A percentile compares a stretch with the other conserved stretches of the same genome.
Evolutionary conservation across 2,113 vertebrate species (phyloP).

Genomic region (Electrona antarctica): DNA sequence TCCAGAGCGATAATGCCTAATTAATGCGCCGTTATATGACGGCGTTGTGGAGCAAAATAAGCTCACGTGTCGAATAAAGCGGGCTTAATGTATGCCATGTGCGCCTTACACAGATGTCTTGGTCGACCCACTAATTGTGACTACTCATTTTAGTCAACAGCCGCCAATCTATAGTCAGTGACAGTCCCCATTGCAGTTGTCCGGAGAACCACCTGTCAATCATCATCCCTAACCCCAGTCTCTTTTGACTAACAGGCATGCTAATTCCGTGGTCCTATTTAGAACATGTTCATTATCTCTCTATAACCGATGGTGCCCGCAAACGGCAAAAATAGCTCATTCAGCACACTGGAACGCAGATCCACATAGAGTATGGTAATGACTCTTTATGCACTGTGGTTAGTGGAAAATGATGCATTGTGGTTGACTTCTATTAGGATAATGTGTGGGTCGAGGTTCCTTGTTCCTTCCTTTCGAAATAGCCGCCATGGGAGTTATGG

Average conservation of each 20-base stretch:
- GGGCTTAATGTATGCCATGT: constrained; percentile 17
- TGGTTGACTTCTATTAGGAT: constrained; percentile 24
- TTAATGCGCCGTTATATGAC: no score
- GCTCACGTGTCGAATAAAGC: no score
- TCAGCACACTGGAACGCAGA: constrained; percentile 29
- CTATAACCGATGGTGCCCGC: constrained; percentile 22
- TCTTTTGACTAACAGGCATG: constrained; percentile 42
- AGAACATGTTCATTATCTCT: constrained; percentile 41
- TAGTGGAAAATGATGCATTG: background rate
- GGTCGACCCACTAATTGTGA: constrained; percentile 42
- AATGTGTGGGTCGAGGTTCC: background rate
- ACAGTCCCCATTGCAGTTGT: constrained; percentile 57
- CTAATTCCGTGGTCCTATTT: constrained; percentile 13
- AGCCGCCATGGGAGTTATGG: background rate
- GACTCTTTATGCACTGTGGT: background rate
- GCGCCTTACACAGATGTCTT: constrained; percentile 31
- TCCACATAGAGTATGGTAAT: background rate
- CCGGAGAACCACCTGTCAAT: constrained; percentile 58
- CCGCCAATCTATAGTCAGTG: constrained; percentile 46
- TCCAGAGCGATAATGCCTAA: constrained; percentile 17
- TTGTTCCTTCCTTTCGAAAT: constrained; percentile 2
- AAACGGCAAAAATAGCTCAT: constrained; percentile 41
- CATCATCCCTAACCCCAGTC: constrained; percentile 13
- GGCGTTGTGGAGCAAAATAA: no score
- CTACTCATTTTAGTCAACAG: constrained; percentile 50